Evolutionary conservation across 2,113 vertebrate species (phyloP).

Genomic region (Camelus bactrianus): DNA sequence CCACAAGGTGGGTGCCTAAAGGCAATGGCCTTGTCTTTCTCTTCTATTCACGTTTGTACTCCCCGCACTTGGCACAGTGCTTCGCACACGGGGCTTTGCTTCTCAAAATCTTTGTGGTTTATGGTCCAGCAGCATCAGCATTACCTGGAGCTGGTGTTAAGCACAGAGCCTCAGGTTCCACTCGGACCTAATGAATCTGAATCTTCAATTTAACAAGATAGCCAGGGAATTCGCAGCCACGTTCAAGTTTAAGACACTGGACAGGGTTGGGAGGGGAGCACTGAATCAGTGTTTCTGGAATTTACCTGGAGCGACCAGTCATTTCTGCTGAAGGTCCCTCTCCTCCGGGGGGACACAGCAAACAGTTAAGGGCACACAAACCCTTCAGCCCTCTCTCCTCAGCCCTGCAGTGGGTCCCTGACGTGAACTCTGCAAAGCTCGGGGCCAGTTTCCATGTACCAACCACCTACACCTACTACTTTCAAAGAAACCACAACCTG

Average conservation of each 20-base stretch:
- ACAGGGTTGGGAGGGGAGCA: neutral
- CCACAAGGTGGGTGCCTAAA: neutral
- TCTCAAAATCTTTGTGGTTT: neutral
- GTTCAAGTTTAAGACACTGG: neutral
- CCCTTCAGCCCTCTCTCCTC: neutral
- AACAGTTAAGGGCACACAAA: neutral
- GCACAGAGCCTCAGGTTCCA: neutral
- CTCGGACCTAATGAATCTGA: neutral
- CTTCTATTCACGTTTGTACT: neutral
- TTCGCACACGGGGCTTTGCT: neutral
- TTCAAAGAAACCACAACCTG: slow-evolving; percentile 71
- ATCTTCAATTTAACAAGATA: neutral
- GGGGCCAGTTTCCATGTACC: neutral
- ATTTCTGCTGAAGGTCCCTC: neutral
- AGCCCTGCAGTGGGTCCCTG: neutral
- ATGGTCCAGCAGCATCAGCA: neutral
- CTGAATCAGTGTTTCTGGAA: neutral
- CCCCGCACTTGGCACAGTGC: too few relatives aligned
- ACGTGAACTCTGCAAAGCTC: neutral
- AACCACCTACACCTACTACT: slow-evolving; percentile 57
- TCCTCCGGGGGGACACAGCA: neutral
- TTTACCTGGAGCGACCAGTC: neutral
- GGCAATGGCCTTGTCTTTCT: neutral
- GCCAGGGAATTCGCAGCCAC: neutral
- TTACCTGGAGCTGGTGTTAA: neutral